Evolutionary conservation across 2,888 invertebrate species (phyloP).

Genomic region (Melanostoma scalare): DNA sequence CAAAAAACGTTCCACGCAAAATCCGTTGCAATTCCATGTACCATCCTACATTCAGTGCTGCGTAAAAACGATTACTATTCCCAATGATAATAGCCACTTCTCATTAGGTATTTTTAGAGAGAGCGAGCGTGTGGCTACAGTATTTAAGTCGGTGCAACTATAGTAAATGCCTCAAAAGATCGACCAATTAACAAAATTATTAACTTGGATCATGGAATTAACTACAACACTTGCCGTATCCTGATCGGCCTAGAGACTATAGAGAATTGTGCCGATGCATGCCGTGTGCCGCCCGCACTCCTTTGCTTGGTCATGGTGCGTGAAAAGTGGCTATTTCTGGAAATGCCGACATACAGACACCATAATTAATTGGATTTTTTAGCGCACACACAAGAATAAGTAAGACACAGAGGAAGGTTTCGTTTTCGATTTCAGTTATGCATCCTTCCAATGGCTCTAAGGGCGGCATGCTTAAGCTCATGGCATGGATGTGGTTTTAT

Average conservation of each 20-base stretch:
- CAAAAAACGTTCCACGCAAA: conserved; percentile 17
- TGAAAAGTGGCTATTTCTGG: conserved; percentile 64
- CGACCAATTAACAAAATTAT: conserved; percentile 64
- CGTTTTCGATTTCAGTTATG: conserved; percentile 41
- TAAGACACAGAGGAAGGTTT: conserved; percentile 48
- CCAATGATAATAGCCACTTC: background rate
- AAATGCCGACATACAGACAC: conserved; percentile 61
- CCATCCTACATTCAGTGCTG: conserved; percentile 6
- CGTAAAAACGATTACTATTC: conserved; percentile 26
- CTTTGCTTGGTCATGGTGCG: conserved; percentile 30
- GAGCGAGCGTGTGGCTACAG: conserved; percentile 2
- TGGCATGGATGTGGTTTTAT: conserved; percentile 29
- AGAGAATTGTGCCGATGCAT: background rate
- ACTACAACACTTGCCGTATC: conserved; percentile 30
- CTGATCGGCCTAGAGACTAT: background rate
- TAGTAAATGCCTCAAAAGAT: conserved; percentile 51
- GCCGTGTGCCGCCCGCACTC: background rate
- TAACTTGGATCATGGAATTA: conserved; percentile 53
- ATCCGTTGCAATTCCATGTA: background rate
- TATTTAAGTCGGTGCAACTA: background rate
- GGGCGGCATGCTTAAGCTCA: background rate
- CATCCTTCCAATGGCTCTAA: conserved; percentile 10
- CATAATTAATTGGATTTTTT: conserved; percentile 64
- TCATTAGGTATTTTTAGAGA: background rate
- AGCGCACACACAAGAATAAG: conserved; percentile 29